Evolutionary conservation across 2,888 invertebrate species (phyloP), one percentile per base, ranked within the genome.

Genomic region (Macropis europaea): DNA sequence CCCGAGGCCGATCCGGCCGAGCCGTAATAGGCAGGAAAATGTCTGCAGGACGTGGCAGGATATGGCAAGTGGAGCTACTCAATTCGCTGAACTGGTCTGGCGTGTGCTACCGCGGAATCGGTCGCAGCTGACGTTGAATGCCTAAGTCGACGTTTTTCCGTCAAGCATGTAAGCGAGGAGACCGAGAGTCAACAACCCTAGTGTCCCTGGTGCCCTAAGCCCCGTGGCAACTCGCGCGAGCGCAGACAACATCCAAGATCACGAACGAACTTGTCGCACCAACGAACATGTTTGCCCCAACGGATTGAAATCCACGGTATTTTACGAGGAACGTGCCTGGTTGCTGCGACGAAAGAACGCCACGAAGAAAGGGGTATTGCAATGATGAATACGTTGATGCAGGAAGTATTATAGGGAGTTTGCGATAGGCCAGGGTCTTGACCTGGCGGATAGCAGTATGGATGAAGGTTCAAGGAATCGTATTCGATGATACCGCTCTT

Each of bases 21-120:
- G 57, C 73, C 86, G 84, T 86, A 86, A 86, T 83, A 82, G 86
- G 86, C 73, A 82, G 79, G 82, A 72, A 81, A 82, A 82, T 84
- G 77, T 76, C 75, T 77, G 76, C 76, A 77, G 77, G 82, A 82
- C 81, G 76, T 60, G 81, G 76, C 75, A 73, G 76, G 77, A 82
- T 80, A 82, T 76, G 79, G 82, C 77, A 79, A 82, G 83, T 80
- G 77, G 82, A 81, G 82, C 82, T 78, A 79, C 74, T 81, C 81
- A 80, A 85, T 87, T 87, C 87, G 83, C 80, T 82, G 87, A 87
- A 86, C 86, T 85, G 86, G 85, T 86, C 84, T 81, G 79, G 76
- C 82, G 73, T 77, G 82, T 81, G 77, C 77, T 81, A 71, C 70
- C 69, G 57, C 74, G 66, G 85, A 83, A 85, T 83, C 81, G 79